Conservation (phyloP, 2,797 vertebrate genomes). For the Darevskia nairensis region DNA sequence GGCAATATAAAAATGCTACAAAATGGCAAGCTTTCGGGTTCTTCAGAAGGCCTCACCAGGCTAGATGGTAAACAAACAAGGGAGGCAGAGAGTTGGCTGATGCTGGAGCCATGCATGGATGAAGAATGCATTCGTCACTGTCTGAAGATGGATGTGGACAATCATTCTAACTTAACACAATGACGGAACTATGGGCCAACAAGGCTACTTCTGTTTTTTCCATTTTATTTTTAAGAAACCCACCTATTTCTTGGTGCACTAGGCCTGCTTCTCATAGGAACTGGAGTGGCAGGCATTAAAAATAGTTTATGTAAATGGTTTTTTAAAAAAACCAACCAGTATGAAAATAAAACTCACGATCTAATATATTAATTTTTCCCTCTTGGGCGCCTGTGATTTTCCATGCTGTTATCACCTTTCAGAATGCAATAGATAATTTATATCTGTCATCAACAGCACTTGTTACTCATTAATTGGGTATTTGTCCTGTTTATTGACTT, state of each 20-base stretch:
- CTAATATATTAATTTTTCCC: no score
- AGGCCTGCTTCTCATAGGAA: background rate
- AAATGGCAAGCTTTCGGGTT: no score
- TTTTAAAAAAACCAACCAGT: background rate
- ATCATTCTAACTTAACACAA: no score
- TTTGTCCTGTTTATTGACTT: slow-evolving; percentile 10
- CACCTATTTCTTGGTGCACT: background rate
- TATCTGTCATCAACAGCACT: background rate
- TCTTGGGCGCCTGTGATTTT: background rate
- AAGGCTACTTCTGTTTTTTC: no score
- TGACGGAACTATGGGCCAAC: no score
- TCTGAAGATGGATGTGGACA: no score
- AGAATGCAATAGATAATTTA: background rate
- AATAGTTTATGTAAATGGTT: background rate
- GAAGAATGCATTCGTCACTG: no score
- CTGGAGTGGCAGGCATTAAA: background rate
- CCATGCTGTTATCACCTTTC: background rate
- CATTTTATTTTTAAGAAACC: background rate
- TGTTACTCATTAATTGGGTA: background rate
- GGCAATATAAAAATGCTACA: no score
- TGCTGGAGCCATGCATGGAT: no score
- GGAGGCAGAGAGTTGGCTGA: no score
- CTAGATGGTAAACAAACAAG: no score
- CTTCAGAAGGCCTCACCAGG: no score
- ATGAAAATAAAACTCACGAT: background rate